Percentiles rank a stretch among this genome's conserved stretches.
phyloP scores from a whole-genome alignment of 2,797 vertebrate species.

The Microtus californicus region DNA sequence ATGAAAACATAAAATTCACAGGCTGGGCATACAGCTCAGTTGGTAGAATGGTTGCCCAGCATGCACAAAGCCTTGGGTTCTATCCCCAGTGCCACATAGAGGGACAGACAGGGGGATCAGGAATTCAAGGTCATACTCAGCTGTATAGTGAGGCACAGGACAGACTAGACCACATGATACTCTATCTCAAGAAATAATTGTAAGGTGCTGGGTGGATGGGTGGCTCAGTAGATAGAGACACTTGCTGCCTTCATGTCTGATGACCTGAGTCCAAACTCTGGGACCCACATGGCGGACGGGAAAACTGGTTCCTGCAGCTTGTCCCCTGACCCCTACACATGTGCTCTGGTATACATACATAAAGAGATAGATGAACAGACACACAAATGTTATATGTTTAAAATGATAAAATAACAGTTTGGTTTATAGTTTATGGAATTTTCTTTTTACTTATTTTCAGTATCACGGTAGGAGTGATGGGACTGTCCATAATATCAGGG shows the following conservation, averaged over 20 bases:
- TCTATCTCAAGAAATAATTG: neutral
- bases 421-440: neutral
- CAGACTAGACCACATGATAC: neutral
- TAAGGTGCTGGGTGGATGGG: neutral
- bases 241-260: neutral
- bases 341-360: neutral
- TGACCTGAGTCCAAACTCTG: neutral
- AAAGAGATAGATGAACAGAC: neutral
- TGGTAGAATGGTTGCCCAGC: neutral
- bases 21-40: neutral
- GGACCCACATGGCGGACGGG: neutral
- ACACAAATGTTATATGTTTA: neutral
- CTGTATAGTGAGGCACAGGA: neutral
- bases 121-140: neutral
- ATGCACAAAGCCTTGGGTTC: neutral
- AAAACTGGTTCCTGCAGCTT: neutral
- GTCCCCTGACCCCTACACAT: neutral
- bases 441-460: neutral
- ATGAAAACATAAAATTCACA: constrained; percentile 12
- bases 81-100: neutral
- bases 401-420: neutral
- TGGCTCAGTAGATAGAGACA: neutral
- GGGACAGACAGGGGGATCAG: neutral
- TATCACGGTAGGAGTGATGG: neutral
- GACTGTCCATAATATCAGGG: neutral